Base-by-base conservation (phyloP, 2,113 vertebrate genomes). In the Apteryx mantelli region DNA sequence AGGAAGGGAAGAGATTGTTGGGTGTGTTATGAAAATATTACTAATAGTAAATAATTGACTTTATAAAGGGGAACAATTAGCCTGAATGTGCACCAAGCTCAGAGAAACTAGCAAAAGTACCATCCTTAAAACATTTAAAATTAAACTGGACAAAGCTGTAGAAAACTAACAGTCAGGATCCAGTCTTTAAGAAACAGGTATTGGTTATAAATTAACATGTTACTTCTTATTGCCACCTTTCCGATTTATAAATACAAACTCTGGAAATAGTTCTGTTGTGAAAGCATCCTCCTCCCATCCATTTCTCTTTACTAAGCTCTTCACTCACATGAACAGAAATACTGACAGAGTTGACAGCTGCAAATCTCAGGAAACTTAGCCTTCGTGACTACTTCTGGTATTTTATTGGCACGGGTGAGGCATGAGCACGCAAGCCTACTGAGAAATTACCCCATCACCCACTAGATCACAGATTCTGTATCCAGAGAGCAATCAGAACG, bases 361-460 rank as follows among this genome's bases (percentile, higher is more conserved):
- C 78, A 52, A 32, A 24, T 8, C 69, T 14, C 26, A 34, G 44
- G 84, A 61, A 65, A 12, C 15, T 40, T 2, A 4, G 36, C 70
- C 81, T 34, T 9, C 1, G 0, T 30, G 53, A 21, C 34, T 8
- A 7, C 5, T 65, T 7, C 3, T 20, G 11, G 0, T 0, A 12
- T 14, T 21, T 8, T 19, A 21, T 3, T 3, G 40, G 61, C 56
- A 50, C 0, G 3, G 48, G 68, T 1, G 44, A 65, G 70, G 74
- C 42, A 4, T 4, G n/a, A 84, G 32, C 2, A 11, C 9, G 7
- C 32, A 34, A n/a, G 42, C 14, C 9, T 8, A 11, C 8, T 7
- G 3, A 22, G 75, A 55, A 65, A 48, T n/a, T 4, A 20, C 32
- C 80, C 75, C 6, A 13, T 26, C 68, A 40, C 61, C 93, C 34